phyloP scores from a whole-genome alignment of 1,140 invertebrate species.

The Streblospio benedicti region DNA sequence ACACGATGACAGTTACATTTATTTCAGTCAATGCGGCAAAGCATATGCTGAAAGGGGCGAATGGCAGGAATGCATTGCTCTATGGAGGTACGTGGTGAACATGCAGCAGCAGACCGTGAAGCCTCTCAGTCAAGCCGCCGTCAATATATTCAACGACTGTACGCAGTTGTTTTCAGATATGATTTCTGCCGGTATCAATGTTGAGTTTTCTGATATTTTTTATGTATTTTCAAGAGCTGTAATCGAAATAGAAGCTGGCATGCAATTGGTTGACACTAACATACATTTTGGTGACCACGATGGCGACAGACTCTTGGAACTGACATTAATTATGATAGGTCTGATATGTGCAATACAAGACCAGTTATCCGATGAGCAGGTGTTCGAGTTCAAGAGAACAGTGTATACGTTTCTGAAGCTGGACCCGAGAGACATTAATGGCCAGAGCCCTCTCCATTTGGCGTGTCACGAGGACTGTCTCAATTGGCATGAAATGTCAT shows the following conservation, averaged over 20 bases:
- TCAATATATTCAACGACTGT: too few relatives aligned
- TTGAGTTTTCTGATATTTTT: too few relatives aligned
- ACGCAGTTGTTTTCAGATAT: too few relatives aligned
- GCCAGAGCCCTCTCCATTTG: constrained; percentile 68
- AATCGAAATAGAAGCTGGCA: too few relatives aligned
- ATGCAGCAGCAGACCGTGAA: constrained; percentile 84
- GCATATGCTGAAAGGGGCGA: constrained; percentile 86
- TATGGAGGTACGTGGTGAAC: constrained; percentile 92
- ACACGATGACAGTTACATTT: constrained; percentile 93
- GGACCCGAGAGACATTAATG: constrained; percentile 60
- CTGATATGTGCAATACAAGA: constrained; percentile 53
- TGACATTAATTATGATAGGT: too few relatives aligned
- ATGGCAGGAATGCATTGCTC: constrained; percentile 78
- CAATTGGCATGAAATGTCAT: constrained; percentile 62
- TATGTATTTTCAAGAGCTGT: too few relatives aligned
- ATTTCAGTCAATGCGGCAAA: constrained; percentile 84
- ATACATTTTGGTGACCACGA: too few relatives aligned
- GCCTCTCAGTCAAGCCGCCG: constrained; percentile 80
- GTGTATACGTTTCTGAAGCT: constrained; percentile 64
- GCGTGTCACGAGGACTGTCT: constrained; percentile 58
- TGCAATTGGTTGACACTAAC: too few relatives aligned
- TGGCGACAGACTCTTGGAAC: too few relatives aligned
- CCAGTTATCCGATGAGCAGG: constrained; percentile 36
- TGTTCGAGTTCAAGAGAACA: constrained; percentile 51
- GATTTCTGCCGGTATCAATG: too few relatives aligned